Percentiles rank a stretch among this genome's conserved stretches.
Evolutionary conservation across 1,140 invertebrate species (phyloP).

Genomic region (Copidosoma floridanum): DNA sequence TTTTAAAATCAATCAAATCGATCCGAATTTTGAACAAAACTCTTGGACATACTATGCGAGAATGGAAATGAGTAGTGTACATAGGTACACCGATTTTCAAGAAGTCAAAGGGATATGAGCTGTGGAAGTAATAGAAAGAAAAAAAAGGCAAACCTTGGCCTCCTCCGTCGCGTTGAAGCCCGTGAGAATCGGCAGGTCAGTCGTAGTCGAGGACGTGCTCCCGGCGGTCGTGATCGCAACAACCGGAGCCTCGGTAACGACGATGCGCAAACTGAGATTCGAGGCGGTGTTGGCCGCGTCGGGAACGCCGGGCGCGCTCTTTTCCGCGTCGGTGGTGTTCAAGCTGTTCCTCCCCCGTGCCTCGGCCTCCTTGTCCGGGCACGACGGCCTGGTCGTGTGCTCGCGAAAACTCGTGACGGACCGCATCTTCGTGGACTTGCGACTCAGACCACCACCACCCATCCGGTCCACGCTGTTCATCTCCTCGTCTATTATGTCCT

Average conservation of each 20-base stretch:
- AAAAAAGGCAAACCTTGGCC: neutral
- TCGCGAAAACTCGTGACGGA: constrained; percentile 16
- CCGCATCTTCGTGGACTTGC: constrained; percentile 21
- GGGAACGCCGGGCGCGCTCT: neutral
- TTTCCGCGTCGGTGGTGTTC: neutral
- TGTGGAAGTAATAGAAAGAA: neutral
- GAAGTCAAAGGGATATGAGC: neutral
- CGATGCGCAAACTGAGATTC: constrained; percentile 1
- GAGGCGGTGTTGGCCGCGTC: neutral
- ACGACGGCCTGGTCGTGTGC: constrained; percentile 34
- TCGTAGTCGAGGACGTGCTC: neutral
- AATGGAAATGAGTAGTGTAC: no score
- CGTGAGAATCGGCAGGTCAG: neutral
- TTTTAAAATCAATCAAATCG: no score
- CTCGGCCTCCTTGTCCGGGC: constrained; percentile 21
- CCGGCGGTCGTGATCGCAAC: neutral
- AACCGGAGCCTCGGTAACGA: constrained; percentile 1
- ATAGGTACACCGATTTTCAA: neutral
- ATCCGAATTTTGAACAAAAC: no score
- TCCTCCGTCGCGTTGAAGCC: neutral
- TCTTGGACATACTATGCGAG: no score
- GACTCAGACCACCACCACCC: neutral
- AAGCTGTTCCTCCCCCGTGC: constrained; percentile 11
- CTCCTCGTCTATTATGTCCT: constrained; percentile 45
- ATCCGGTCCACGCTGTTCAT: constrained; percentile 40